Conservation (phyloP, 92 coral and sea anemone species). For the Blastomussa wellsi region DNA sequence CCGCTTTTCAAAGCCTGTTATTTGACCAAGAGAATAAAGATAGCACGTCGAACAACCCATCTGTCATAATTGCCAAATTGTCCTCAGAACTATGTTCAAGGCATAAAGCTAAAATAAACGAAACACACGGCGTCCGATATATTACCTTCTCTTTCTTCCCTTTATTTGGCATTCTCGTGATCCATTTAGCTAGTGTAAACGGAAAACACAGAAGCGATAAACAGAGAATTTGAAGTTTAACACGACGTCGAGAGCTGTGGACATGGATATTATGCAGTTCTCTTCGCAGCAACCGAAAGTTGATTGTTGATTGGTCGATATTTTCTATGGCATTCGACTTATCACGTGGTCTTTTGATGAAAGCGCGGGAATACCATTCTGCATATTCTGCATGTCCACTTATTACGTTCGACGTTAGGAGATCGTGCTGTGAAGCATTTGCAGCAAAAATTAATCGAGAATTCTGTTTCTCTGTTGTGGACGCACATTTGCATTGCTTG, state of each 20-base stretch:
- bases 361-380: conserved; percentile 37
- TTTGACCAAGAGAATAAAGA: conserved; percentile 52
- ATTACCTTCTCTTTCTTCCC: conserved; percentile 94
- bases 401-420: no score
- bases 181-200: conserved; percentile 40
- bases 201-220: conserved; percentile 24
- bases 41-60: conserved; percentile 1
- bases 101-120: not conserved
- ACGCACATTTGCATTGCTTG: no score
- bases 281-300: conserved; percentile 23
- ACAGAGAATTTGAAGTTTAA: not conserved
- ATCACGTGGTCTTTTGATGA: conserved; percentile 52
- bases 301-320: conserved; percentile 68
- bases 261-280: conserved; percentile 28
- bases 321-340: conserved; percentile 17
- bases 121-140: not conserved
- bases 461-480: no score
- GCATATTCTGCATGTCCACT: no score
- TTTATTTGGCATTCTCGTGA: conserved; percentile 89
- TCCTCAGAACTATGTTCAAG: conserved; percentile 4
- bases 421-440: no score
- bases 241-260: conserved; percentile 21
- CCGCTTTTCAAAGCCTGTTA: conserved; percentile 75
- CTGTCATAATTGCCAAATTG: conserved; percentile 27
- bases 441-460: no score